phyloP scores from a whole-genome alignment of 2,113 vertebrate species.

The Grus americana region DNA sequence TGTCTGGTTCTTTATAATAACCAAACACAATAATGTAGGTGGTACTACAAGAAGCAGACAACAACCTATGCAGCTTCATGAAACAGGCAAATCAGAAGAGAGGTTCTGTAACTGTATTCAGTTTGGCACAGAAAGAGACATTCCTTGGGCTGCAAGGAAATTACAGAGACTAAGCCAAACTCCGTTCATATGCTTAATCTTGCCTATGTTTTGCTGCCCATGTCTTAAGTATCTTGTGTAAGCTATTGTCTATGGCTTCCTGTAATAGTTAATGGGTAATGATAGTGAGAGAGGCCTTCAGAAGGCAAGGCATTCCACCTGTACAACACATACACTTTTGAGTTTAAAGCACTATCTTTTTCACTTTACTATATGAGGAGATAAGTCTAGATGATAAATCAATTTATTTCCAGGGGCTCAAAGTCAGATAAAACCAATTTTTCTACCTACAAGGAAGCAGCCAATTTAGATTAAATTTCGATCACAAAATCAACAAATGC shows the following conservation, averaged over 20 bases:
- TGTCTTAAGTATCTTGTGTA: neutral
- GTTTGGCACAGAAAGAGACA: neutral
- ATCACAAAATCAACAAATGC: neutral
- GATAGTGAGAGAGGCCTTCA: neutral
- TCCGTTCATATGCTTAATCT: neutral
- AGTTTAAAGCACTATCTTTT: neutral
- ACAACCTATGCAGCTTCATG: neutral
- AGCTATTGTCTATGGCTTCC: neutral
- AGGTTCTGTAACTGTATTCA: neutral
- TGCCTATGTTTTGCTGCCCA: neutral
- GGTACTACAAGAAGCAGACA: neutral
- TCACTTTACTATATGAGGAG: neutral
- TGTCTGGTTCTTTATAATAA: neutral
- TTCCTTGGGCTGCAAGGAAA: neutral
- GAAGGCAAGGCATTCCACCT: neutral
- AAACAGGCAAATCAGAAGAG: neutral
- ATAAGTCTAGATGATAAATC: neutral
- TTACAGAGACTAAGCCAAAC: neutral
- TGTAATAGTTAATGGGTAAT: neutral
- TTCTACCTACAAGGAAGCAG: neutral
- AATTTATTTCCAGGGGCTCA: neutral
- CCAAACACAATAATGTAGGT: neutral
- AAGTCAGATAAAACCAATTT: neutral
- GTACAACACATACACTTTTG: neutral
- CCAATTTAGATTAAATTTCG: neutral